These are phyloP conservation scores for Choloepus didactylus DNA, from an alignment of 2,797 vertebrate genomes.

Conservation along the genomic window DNA sequence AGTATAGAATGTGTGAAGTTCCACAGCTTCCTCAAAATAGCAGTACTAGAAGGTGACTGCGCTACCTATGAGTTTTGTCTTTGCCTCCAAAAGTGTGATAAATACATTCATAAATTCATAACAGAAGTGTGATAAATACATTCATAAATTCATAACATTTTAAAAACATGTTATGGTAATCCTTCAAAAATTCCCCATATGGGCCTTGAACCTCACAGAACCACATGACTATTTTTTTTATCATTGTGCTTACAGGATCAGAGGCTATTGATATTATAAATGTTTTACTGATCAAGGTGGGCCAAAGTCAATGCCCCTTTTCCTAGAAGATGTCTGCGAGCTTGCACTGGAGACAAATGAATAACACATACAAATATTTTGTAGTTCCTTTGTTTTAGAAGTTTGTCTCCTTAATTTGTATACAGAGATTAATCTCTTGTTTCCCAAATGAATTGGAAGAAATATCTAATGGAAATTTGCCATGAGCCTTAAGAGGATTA, in stretches of 20 bases:
- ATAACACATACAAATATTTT: conserved; percentile 27
- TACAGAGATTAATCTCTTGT: background rate
- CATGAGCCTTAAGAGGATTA: conserved; percentile 62
- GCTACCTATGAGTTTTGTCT: background rate
- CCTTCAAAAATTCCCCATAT: conserved; percentile 14
- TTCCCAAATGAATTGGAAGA: conserved; percentile 61
- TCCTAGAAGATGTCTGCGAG: background rate
- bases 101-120: conserved; percentile 9
- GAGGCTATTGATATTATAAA: background rate
- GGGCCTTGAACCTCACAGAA: background rate
- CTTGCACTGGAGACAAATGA: conserved; percentile 1
- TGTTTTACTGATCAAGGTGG: background rate
- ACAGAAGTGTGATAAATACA: conserved; percentile 3
- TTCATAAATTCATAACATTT: conserved; percentile 55
- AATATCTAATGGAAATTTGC: conserved; percentile 54
- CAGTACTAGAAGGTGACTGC: background rate
- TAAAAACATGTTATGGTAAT: background rate
- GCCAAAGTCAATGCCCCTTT: background rate
- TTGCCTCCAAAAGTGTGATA: background rate
- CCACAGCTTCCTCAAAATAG: background rate
- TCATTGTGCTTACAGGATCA: conserved; percentile 19
- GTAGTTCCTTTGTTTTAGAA: conserved; percentile 41
- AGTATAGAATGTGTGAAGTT: background rate
- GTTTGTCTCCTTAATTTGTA: conserved; percentile 48
- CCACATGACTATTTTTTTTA: background rate